Base-by-base conservation (phyloP, 2,113 vertebrate species). In the Pica pica region DNA sequence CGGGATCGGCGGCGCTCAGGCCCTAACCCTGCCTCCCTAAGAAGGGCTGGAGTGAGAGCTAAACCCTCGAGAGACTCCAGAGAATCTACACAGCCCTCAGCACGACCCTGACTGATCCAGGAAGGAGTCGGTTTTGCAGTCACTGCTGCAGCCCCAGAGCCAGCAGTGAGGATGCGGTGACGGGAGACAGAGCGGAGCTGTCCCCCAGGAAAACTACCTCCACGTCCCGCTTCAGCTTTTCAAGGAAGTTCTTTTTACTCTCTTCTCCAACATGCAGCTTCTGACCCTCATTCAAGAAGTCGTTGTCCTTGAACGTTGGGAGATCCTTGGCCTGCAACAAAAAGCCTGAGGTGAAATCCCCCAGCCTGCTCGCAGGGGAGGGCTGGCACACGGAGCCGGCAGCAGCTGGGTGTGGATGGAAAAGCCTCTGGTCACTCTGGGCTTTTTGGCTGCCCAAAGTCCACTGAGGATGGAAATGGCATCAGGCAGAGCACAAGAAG, bases 231-330 rank as follows among this genome's bases (percentile, higher is more conserved):
- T 99, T 99, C 97, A 99, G 97, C 94, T 99, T 99, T 41, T 99
- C 99, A 33, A 99, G 96, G 96, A 99, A 99, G 96, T 98, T 98
- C 98, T 99, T 99, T 97, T 99, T 99, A 94, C 98, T 99, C 93
- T 99, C 99, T 19, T 99, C 99, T 87, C 99, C 99, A 71, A 99
- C 99, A 0, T 98, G 98, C 90, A 99, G 97, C 95, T 99, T 99
- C 94, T 99, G 99, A 30, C 99, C 99, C 97, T 99, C 99, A 5
- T 99, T 99, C 95, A 99, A 97, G 97, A 99, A 99, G 97, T 99
- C 99, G 3, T 99, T 99, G 97, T 99, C 99, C 98, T 99, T 99
- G 87, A 99, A 99, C 0, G 99, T 99, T 15, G 99, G 99, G n/a
- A 99, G 98, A 68, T 99, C 99, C 98, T 99, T 99, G 78, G 99